These are phyloP conservation scores for Pipistrellus pygmaeus DNA, from an alignment of 2,797 vertebrate species.

Conservation along the genomic window DNA sequence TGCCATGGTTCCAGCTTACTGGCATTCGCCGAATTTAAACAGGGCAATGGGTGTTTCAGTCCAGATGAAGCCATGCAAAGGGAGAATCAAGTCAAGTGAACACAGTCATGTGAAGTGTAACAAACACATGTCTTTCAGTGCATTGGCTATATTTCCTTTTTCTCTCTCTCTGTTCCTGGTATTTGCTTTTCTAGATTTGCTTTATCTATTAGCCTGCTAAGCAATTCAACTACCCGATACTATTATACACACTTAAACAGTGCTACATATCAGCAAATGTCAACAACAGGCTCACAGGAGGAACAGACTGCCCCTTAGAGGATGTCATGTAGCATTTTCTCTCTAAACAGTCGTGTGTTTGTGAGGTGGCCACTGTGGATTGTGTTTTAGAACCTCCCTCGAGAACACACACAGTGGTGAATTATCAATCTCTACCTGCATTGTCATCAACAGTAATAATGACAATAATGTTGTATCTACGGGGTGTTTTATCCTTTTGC, in stretches of 20 bases:
- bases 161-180: not conserved
- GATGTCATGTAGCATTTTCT: not conserved
- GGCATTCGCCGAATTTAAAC: not conserved
- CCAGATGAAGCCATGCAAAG: not conserved
- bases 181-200: not conserved
- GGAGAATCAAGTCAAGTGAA: not conserved
- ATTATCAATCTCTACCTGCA: not conserved
- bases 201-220: slow-evolving; percentile 1
- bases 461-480: not conserved
- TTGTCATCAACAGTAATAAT: not conserved
- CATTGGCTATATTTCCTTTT: not conserved
- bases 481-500: not conserved
- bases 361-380: not conserved
- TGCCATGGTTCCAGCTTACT: not conserved
- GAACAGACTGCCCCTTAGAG: not conserved
- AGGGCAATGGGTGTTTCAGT: not conserved
- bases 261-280: not conserved
- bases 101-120: not conserved
- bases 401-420: not conserved
- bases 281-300: not conserved
- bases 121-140: not conserved
- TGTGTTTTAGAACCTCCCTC: not conserved
- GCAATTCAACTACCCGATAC: not conserved
- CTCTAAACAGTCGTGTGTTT: not conserved
- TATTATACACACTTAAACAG: not conserved